Base-by-base conservation (phyloP, 1,140 invertebrate species). In the Drosophila guanche region DNA sequence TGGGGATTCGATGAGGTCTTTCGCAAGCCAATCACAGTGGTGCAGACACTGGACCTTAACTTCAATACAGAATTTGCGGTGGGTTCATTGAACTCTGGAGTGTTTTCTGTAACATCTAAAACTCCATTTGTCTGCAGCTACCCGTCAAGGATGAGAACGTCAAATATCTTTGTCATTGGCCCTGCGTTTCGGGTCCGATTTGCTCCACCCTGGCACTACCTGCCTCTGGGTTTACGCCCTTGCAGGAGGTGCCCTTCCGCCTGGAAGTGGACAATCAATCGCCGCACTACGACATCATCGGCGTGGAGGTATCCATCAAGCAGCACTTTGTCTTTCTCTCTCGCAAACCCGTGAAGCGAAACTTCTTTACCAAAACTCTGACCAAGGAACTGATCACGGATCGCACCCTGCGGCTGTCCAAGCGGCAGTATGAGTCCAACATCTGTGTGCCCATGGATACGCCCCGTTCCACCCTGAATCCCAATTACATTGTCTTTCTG, bases 1-100 rank as follows among this genome's bases (percentile, higher is more conserved):
- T 96, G 95, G 95, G 94, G 94, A 48, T 95, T 95, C 77, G 95
- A 96, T 92, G 94, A 95, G 74, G 94, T 95, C 77, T 93, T 93
- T 54, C 95, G 95, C 91, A 93, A 93, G 71, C 93, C 94, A 5
- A 95, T 97, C 74, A 95, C 94, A 23, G 94, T 97, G 7, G 92
- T 96, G 20, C 93, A 94, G 70, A 93, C 94, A 4, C 92, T 95
- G 56, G 95, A 96, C 92, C 93, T 96, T 12, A 96, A 96, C 91
- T 92, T 92, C 76, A 93, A 94, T 40, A 27, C 86, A 0, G 80
- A 88, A 40, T 90, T 88, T 74, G 60, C 81, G 23, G 90, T 90
- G 61, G 72, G 89, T 77, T 40, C 20, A 8, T 27, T 55, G 33
- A 12, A 37, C 33, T 12, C 10, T n/a, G 14, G 33, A 20, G 45